Base-by-base conservation (phyloP, 2,797 vertebrate species). In the Enteromius anoplus region DNA sequence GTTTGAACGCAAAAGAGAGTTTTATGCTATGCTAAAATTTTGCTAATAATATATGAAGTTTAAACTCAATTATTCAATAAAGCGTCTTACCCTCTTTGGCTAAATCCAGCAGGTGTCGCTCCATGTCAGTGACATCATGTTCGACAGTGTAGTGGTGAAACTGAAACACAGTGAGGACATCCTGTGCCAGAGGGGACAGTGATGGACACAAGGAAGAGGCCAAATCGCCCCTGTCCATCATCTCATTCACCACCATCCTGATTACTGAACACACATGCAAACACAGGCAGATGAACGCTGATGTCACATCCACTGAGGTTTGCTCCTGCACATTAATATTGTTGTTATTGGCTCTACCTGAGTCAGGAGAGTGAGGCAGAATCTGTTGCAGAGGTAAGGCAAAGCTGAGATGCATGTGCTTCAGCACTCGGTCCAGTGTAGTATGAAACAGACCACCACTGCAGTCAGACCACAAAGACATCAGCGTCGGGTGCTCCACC, bases 111-210 rank as follows among this genome's bases (percentile, higher is more conserved):
- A 99, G 92, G 87, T 98, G 96, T 37, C 91, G 94, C 91, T 95
- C 95, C 87, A 99, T 96, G 92, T 98, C 95, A 19, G 86, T 93
- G 15, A 98, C 93, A 0, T 92, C 91, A 17, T 95, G 96, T 83
- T 95, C 94, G 2, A 94, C 87, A 83, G 96, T 93, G 87, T 98
- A 99, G 86, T 90, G 91, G 91, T 97, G 93, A 87, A 98, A 99
- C 93, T 99, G 98, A 91, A 99, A 99, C 86, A 99, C 94, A 0
- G 97, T 99, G 68, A 99, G 91, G 81, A 97, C 94, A 85, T 99
- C 97, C 0, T 94, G 96, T 78, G 95, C 91, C 81, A 96, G 91
- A 71, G 91, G 92, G 21, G 93, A 89, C 34, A 92, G 84, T 0
- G 93, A 91, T 6, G 93, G 78, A 2, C 70, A 92, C 15, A 91